Evolutionary conservation across 2,888 invertebrate genomes (phyloP), one percentile per base, ranked within the genome.

Genomic region (Rhabditoides inermis): DNA sequence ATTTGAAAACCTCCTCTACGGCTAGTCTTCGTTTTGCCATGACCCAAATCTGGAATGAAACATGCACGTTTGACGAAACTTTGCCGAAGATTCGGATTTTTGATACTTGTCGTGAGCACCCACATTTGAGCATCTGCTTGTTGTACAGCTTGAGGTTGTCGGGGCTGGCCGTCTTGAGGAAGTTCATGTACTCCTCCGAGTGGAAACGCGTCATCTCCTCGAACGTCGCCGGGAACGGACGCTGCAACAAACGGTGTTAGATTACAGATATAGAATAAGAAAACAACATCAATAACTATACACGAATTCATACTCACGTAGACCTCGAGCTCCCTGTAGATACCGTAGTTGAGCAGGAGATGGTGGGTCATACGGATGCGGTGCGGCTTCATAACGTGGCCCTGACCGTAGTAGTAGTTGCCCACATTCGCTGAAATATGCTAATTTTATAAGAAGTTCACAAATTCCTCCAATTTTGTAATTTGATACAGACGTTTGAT

Each of bases 191-290:
- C 77, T 99, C 98, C 80, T 98, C 95, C 45, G 92, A 94, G 80
- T 98, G 98, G 78, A 95, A 98, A 78, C 94, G 94, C 3, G 95
- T 95, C 94, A 99, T 95, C 80, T 99, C 98, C 78, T 98, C 95
- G 50, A 91, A 90, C 7, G 92, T 92, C 10, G 98, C 98, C 82
- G 95, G 95, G 78, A 95, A 94, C 28, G 98, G 98, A 72, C 98
- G 84, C 92, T 95, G 79, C 52, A 81, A 79, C 10, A 42, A 45
- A 51, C 82, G 4, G 7, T 26, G n/a, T 44, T 27, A 15, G 7
- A 51, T 37, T 23, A 12, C 3, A 22, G 40, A n/a, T 46, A 35
- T 37, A 45, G 20, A 49, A 45, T 37, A 40, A 36, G 7, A 36
- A 39, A 22, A 30, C 20, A 49, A 44, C n/a, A 39, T 39, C n/a